Conservation (phyloP, 2,797 vertebrate species). For the Phataginus tricuspis region DNA sequence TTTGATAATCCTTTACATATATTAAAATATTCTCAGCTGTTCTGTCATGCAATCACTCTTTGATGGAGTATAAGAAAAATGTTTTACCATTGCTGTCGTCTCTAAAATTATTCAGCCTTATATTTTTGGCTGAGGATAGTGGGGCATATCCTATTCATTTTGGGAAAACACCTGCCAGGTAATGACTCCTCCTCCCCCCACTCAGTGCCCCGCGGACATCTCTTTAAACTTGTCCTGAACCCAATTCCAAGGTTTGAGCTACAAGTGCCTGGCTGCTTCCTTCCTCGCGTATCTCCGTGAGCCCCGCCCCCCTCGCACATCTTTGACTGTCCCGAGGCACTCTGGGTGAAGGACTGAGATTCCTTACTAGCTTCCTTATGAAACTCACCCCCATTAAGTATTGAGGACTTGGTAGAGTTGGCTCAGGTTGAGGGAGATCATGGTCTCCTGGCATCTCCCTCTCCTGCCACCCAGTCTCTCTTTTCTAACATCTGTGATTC, state of each 20-base stretch:
- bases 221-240: not conserved
- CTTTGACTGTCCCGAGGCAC: not conserved
- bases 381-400: not conserved
- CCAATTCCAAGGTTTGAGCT: not conserved
- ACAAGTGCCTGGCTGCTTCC: not conserved
- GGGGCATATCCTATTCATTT: not conserved
- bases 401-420: not conserved
- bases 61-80: not conserved
- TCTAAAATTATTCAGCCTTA: not conserved
- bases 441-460: not conserved
- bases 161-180: not conserved
- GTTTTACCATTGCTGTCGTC: not conserved
- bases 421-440: not conserved
- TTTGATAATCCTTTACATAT: conserved; percentile 6
- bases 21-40: not conserved
- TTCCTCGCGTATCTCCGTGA: not conserved
- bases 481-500: not conserved
- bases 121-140: not conserved
- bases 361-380: not conserved
- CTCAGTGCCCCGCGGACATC: rapidly evolving
- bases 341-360: not conserved
- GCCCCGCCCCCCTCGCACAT: not conserved
- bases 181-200: not conserved
- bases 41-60: not conserved
- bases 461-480: not conserved